A percentile compares a stretch with the other conserved stretches of the same genome.
phyloP scores from a whole-genome alignment of 53 echinoderm and acorn worm species.

The Paracentrotus lividus region DNA sequence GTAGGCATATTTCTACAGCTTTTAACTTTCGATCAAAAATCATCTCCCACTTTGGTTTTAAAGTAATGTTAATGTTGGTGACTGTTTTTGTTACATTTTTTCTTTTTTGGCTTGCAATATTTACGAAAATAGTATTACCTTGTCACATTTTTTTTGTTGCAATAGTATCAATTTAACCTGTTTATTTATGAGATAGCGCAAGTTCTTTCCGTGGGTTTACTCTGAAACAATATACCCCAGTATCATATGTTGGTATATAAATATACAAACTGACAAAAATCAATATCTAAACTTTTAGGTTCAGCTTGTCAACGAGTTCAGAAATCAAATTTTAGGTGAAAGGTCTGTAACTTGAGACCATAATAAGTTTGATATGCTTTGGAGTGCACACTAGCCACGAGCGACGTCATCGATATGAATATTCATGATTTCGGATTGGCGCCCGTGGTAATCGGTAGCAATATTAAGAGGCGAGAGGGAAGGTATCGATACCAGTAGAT shows the following conservation, averaged over 20 bases:
- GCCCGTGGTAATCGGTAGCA: slow-evolving; percentile 28
- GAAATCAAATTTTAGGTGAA: background rate
- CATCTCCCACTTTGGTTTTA: too few relatives aligned
- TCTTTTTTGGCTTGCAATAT: background rate
- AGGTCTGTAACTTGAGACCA: slow-evolving; percentile 37
- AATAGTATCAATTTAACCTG: background rate
- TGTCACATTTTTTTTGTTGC: background rate
- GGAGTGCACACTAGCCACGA: slow-evolving; percentile 15
- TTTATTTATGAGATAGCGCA: background rate
- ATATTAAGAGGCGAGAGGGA: background rate
- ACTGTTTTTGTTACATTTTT: background rate
- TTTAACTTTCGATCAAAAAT: too few relatives aligned
- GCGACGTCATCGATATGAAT: slow-evolving; percentile 11
- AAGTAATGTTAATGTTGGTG: background rate
- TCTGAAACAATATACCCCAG: background rate
- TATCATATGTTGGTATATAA: background rate
- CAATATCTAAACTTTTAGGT: background rate
- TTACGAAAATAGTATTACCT: background rate
- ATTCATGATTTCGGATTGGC: slow-evolving; percentile 35
- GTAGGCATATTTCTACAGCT: too few relatives aligned
- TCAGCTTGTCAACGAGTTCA: background rate
- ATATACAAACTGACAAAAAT: slow-evolving; percentile 7
- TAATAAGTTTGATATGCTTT: slow-evolving; percentile 4
- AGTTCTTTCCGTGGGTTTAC: background rate
- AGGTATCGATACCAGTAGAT: slow-evolving; percentile 21